Conservation (phyloP, 2,888 invertebrate genomes). For the Chromoteleia sp. region DNA sequence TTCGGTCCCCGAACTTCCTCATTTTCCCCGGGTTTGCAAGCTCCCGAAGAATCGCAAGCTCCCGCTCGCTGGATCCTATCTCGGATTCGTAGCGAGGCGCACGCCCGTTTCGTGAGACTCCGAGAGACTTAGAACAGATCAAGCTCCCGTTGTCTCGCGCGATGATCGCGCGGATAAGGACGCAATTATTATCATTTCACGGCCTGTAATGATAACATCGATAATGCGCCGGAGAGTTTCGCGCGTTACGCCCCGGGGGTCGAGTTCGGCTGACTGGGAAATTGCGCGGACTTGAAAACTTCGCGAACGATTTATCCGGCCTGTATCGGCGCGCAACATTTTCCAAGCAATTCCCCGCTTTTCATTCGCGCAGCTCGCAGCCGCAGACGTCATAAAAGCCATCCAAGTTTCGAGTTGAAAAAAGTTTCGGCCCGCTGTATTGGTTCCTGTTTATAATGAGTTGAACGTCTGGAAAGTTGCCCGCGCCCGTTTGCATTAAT, state of each 20-base stretch:
- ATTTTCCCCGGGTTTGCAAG: constrained; percentile 13
- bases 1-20: constrained; percentile 26
- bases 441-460: constrained; percentile 75
- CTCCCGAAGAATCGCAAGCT: constrained; percentile 6
- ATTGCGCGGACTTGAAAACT: constrained; percentile 27
- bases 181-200: constrained; percentile 52
- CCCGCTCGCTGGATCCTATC: constrained; percentile 26
- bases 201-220: constrained; percentile 33
- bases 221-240: constrained; percentile 16
- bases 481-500: constrained; percentile 73
- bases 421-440: constrained; percentile 58
- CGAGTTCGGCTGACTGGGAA: constrained; percentile 15
- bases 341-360: constrained; percentile 25
- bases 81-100: neutral
- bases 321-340: constrained; percentile 32
- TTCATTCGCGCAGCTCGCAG: constrained; percentile 34
- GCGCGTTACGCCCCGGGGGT: too few species aligned
- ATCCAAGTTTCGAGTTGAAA: constrained; percentile 54
- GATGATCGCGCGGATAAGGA: constrained; percentile 41
- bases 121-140: neutral
- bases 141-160: constrained; percentile 9
- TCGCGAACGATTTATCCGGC: constrained; percentile 46
- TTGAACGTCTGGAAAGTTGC: constrained; percentile 77
- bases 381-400: constrained; percentile 61
- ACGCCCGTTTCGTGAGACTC: constrained; percentile 12